Evolutionary conservation across 2,797 vertebrate genomes (phyloP).

Genomic region (Tenualosa ilisha): DNA sequence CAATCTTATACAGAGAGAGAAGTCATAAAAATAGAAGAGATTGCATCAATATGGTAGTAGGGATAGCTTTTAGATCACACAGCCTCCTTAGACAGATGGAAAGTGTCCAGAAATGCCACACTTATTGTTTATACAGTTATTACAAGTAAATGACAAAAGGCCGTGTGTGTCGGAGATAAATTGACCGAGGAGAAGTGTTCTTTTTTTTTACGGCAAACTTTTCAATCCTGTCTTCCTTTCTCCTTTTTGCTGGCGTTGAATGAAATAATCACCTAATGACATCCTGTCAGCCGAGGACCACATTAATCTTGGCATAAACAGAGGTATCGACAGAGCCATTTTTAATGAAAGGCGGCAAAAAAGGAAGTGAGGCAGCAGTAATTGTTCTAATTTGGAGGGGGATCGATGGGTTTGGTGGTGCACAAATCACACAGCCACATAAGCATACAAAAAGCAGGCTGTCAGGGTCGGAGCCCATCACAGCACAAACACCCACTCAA

Average conservation of each 20-base stretch:
- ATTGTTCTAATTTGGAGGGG: conserved; percentile 65
- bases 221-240: conserved; percentile 30
- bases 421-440: conserved; percentile 67
- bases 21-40: neutral
- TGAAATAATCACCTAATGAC: conserved; percentile 61
- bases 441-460: conserved; percentile 63
- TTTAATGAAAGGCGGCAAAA: conserved; percentile 61
- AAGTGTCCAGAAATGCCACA: neutral
- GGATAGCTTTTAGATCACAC: neutral
- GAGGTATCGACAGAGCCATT: conserved; percentile 61
- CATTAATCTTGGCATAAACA: conserved; percentile 63
- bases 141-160: neutral
- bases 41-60: neutral
- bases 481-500: conserved; percentile 63
- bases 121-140: neutral
- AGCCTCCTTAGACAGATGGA: neutral
- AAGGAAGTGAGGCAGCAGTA: conserved; percentile 56
- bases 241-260: conserved; percentile 40
- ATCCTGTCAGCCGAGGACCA: conserved; percentile 57
- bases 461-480: conserved; percentile 37
- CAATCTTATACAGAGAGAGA: neutral
- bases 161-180: neutral
- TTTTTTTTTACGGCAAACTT: conserved; percentile 32
- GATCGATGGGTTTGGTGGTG: conserved; percentile 66
- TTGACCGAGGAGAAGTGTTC: conserved; percentile 25